Conservation (phyloP, 2,113 vertebrate species). For the Ictalurus furcatus region DNA sequence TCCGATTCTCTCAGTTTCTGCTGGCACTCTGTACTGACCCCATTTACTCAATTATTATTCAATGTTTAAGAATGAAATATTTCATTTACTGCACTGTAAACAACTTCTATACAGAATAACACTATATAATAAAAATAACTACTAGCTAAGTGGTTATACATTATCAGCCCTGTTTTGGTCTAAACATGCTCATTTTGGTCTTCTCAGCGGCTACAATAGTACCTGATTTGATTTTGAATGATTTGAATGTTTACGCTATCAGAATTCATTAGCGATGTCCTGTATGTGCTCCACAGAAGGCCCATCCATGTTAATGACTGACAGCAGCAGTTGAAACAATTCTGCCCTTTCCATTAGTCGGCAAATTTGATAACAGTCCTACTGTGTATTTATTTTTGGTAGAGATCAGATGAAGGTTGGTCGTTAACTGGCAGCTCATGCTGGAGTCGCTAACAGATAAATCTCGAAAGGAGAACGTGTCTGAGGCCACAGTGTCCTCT, state of each 20-base stretch:
- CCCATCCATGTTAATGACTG: slow-evolving; percentile 14
- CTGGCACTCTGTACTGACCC: background rate
- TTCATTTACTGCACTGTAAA: slow-evolving; percentile 10
- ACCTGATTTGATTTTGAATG: background rate
- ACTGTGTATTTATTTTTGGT: slow-evolving; percentile 13
- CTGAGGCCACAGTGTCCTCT: background rate
- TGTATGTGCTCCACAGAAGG: background rate
- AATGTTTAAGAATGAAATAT: background rate
- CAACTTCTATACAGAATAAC: background rate
- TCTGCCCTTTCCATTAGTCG: slow-evolving; percentile 7
- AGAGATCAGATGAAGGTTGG: background rate
- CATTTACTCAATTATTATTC: background rate
- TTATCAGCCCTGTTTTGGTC: background rate
- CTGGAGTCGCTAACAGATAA: slow-evolving; percentile 2
- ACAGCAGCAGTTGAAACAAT: slow-evolving; percentile 19
- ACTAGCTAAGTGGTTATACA: background rate
- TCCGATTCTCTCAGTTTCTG: background rate
- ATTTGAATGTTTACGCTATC: background rate
- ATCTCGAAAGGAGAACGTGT: slow-evolving; percentile 7
- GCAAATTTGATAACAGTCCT: slow-evolving; percentile 1
- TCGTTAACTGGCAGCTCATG: slow-evolving; percentile 17
- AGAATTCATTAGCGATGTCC: background rate
- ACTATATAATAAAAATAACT: background rate
- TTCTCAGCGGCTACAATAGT: background rate
- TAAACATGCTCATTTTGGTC: background rate